A percentile compares a stretch with the other conserved stretches of the same genome.
phyloP scores from a whole-genome alignment of 2,797 vertebrate genomes.

The Coranthus polyacanthus region DNA sequence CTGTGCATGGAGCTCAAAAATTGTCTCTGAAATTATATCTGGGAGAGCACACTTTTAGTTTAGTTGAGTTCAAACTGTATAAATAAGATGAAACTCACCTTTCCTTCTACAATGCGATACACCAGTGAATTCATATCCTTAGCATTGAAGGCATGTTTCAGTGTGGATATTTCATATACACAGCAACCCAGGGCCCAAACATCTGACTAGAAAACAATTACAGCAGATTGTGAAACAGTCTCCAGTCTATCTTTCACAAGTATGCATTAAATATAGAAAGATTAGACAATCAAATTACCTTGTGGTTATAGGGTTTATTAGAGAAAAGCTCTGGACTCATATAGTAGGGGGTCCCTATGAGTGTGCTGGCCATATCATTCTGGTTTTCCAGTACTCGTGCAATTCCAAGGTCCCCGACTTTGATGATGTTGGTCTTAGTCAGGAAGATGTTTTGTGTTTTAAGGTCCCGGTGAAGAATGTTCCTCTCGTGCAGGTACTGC shows the following conservation, averaged over 20 bases:
- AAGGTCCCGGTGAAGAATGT: conserved; percentile 95
- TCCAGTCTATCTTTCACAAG: background rate
- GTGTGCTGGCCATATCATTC: conserved; percentile 97
- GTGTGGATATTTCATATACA: conserved; percentile 96
- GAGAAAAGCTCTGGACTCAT: conserved; percentile 99
- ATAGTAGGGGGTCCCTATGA: conserved; percentile 98
- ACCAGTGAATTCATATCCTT: conserved; percentile 99
- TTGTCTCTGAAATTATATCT: background rate
- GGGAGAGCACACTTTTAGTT: background rate
- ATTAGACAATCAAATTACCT: conserved; percentile 83
- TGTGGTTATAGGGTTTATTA: conserved; percentile 97
- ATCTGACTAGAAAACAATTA: conserved; percentile 88
- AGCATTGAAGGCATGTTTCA: conserved; percentile 98
- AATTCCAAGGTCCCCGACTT: conserved; percentile 98
- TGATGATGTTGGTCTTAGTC: conserved; percentile 96
- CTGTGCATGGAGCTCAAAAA: background rate
- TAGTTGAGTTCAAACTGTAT: background rate
- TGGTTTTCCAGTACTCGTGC: conserved; percentile 95
- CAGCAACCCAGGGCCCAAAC: conserved; percentile 99
- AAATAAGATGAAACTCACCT: conserved; percentile 84
- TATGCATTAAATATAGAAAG: background rate
- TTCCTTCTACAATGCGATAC: conserved; percentile 97
- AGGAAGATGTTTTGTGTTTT: conserved; percentile 99
- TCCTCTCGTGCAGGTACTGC: conserved; percentile 97
- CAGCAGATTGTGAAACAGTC: background rate